Conservation (phyloP, 2,888 invertebrate genomes). For the Chrysolina oricalcia region DNA sequence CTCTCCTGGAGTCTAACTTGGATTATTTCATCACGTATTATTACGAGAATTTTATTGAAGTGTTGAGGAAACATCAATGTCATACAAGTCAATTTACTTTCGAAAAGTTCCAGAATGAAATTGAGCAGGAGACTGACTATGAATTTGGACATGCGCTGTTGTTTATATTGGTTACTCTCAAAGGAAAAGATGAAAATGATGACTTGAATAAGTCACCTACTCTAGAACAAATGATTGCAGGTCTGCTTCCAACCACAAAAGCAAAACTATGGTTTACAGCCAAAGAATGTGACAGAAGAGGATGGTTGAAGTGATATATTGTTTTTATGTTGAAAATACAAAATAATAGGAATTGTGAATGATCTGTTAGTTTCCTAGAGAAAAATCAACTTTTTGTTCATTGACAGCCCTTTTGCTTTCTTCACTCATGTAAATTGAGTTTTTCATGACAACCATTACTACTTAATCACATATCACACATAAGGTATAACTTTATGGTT, state of each 20-base stretch:
- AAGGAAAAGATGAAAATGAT: not conserved
- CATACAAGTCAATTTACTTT: constrained; percentile 24
- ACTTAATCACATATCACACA: no score
- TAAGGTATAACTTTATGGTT: no score
- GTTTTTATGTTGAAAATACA: not conserved
- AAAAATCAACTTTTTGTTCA: no score
- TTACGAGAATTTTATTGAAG: constrained; percentile 35
- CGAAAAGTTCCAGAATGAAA: constrained; percentile 27
- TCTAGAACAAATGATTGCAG: not conserved
- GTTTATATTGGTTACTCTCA: constrained; percentile 1
- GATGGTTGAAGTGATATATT: not conserved
- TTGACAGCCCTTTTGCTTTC: no score
- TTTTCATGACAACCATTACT: no score
- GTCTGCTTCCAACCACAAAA: not conserved
- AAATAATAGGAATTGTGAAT: no score
- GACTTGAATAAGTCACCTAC: not conserved
- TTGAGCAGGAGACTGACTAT: constrained; percentile 20
- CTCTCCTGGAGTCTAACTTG: constrained; percentile 31
- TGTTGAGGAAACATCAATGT: constrained; percentile 17
- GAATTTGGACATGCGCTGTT: constrained; percentile 16
- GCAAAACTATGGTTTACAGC: constrained; percentile 20
- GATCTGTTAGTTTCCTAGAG: no score
- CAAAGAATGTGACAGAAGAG: constrained; percentile 28
- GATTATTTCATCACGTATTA: constrained; percentile 48
- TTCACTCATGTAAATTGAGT: no score